Percentiles rank a stretch among this genome's conserved stretches.
These are phyloP conservation scores for Nebria salina DNA, from an alignment of 2,888 invertebrate species.

Conservation along the genomic window DNA sequence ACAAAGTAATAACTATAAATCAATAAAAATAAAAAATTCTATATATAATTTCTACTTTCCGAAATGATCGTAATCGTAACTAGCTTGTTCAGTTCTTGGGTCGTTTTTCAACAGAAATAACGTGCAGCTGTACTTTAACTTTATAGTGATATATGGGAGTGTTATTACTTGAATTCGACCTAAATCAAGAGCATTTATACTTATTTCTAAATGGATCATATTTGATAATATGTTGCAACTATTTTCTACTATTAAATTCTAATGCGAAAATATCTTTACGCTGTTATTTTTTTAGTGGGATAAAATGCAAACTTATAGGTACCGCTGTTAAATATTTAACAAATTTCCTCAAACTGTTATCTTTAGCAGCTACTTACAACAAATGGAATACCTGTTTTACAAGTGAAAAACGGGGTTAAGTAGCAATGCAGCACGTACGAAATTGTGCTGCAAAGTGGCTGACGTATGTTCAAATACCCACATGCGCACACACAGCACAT, in stretches of 20 bases:
- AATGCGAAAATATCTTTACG: background rate
- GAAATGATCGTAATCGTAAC: slow-evolving; percentile 25
- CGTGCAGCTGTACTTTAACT: slow-evolving; percentile 27
- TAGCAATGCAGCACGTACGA: background rate
- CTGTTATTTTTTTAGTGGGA: background rate
- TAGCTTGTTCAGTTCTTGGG: slow-evolving; percentile 11
- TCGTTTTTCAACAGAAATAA: slow-evolving; percentile 30
- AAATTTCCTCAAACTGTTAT: background rate
- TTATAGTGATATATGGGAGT: slow-evolving; percentile 33
- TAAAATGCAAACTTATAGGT: background rate
- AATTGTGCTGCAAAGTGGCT: background rate
- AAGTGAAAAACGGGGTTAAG: background rate
- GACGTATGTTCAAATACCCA: background rate
- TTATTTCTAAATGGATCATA: slow-evolving; percentile 22
- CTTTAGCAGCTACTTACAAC: background rate
- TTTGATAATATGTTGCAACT: slow-evolving; percentile 3
- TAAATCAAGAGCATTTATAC: slow-evolving; percentile 28
- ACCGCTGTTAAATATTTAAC: background rate
- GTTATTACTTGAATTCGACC: slow-evolving; percentile 32
- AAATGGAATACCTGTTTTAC: background rate
- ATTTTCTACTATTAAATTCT: background rate
- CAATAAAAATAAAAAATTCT: slow-evolving; percentile 11
- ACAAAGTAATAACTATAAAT: background rate
- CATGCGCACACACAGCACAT: background rate
- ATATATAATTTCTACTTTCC: slow-evolving; percentile 33